Conservation (phyloP, 2,888 invertebrate genomes). For the Globia sparganii region DNA sequence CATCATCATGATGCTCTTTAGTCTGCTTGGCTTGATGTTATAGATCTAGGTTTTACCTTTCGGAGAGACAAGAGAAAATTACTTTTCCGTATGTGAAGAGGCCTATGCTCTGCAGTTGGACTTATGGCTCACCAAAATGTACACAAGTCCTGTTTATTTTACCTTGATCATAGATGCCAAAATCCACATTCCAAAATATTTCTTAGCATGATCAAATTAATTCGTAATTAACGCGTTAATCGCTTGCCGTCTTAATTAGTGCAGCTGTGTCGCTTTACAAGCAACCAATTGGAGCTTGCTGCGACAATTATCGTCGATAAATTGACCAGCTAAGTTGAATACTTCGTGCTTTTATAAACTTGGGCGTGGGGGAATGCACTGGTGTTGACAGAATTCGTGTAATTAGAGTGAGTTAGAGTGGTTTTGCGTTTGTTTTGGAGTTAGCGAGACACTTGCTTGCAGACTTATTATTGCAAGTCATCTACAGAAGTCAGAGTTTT, state of each 20-base stretch:
- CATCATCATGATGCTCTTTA: too few species aligned
- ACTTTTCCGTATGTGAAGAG: not conserved
- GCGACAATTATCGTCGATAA: constrained; percentile 53
- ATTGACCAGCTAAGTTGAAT: constrained; percentile 37
- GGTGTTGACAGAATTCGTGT: constrained; percentile 39
- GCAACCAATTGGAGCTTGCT: constrained; percentile 45
- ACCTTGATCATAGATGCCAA: constrained; percentile 1
- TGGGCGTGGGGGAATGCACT: constrained; percentile 20
- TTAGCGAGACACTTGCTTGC: constrained; percentile 16
- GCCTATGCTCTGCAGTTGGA: not conserved
- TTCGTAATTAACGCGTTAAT: constrained; percentile 55
- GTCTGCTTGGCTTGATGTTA: not conserved
- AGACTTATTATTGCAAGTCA: not conserved
- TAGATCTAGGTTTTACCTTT: not conserved
- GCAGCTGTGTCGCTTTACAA: constrained; percentile 56
- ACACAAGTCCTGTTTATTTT: not conserved
- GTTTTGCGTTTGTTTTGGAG: constrained; percentile 9
- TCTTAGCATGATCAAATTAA: constrained; percentile 52
- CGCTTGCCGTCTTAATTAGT: constrained; percentile 58
- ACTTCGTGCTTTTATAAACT: constrained; percentile 33
- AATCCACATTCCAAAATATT: constrained; percentile 38
- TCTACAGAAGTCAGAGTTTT: not conserved
- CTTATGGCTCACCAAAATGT: not conserved
- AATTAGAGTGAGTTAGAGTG: constrained; percentile 15
- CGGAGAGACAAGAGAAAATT: not conserved